Conservation (phyloP, 1,140 invertebrate genomes). For the Achatina immaculata region DNA sequence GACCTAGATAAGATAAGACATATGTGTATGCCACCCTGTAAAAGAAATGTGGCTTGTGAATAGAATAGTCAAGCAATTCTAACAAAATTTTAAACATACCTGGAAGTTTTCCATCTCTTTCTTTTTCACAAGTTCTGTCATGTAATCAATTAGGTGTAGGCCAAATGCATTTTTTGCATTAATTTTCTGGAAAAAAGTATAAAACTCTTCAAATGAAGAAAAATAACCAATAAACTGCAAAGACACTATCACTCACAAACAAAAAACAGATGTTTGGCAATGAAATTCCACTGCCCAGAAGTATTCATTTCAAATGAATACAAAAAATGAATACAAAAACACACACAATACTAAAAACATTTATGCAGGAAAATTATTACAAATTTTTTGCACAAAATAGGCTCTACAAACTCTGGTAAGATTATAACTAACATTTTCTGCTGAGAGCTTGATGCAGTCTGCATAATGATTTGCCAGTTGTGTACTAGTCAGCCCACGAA, state of each 20-base stretch:
- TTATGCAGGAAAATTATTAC: too few species aligned
- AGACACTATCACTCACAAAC: too few species aligned
- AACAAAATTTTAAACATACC: slow-evolving; percentile 59
- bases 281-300: too few species aligned
- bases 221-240: neutral
- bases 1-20: too few species aligned
- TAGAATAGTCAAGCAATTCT: neutral
- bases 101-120: slow-evolving; percentile 80
- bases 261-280: too few species aligned
- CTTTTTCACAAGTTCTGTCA: slow-evolving; percentile 80
- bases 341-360: too few species aligned
- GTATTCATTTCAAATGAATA: too few species aligned
- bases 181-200: slow-evolving; percentile 76
- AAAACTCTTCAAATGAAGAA: neutral
- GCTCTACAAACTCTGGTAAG: neutral
- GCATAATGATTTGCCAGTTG: slow-evolving; percentile 78
- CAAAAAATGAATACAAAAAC: too few species aligned
- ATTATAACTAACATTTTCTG: slow-evolving; percentile 76
- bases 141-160: slow-evolving; percentile 85
- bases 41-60: too few species aligned
- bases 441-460: slow-evolving; percentile 79
- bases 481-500: slow-evolving; percentile 66
- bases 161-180: slow-evolving; percentile 87
- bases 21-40: too few species aligned
- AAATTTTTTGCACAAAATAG: too few species aligned